Base-by-base conservation (phyloP, 2,797 vertebrate species). In the Podarcis lilfordi region DNA sequence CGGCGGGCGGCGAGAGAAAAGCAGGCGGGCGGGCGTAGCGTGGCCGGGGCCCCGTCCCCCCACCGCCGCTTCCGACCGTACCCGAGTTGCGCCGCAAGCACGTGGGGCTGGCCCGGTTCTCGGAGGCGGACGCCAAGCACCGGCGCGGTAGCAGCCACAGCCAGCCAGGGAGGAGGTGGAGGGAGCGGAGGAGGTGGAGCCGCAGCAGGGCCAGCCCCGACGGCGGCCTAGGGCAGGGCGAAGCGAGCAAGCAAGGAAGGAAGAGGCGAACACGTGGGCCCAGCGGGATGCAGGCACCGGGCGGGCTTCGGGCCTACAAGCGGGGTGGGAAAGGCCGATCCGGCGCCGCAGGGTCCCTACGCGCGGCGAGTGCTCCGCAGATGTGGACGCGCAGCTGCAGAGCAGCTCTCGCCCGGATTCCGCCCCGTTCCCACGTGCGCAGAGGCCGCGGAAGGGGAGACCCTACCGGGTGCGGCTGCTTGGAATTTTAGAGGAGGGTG, bases 21-120 rank as follows among this genome's bases (percentile, higher is more conserved):
- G 80, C 80, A 45, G 90, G 90, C 89, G 90, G 86, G 89, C 91
- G 97, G 96, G 96, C 97, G 96, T 97, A 98, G 98, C 98, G 98
- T 96, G 84, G 96, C 93, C 97, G 29, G 29, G 64, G 3, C 15
- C 45, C 23, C 32, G 4, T 13, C 5, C 13, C 29, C 50, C 25
- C 4, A 1, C 19, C 15, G 25, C 59, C 74, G 27, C 29, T 17
- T 4, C 59, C 13, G 84, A 40, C 21, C 66, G 50, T 61, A 61
- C 66, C 87, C 68, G 55, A 29, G 35, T 23, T 23, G 37, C 5
- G 71, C 72, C 32, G 27, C 4, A 40, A 80, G 37, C 88, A 89
- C 88, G 82, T 89, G 88, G 87, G 82, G 69, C 81, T 8, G 50
- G 83, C 77, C 35, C 83, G 69, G 83, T 50, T 37, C 21, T 50